phyloP scores from a whole-genome alignment of 2,888 invertebrate genomes.

The Limenitis camilla region DNA sequence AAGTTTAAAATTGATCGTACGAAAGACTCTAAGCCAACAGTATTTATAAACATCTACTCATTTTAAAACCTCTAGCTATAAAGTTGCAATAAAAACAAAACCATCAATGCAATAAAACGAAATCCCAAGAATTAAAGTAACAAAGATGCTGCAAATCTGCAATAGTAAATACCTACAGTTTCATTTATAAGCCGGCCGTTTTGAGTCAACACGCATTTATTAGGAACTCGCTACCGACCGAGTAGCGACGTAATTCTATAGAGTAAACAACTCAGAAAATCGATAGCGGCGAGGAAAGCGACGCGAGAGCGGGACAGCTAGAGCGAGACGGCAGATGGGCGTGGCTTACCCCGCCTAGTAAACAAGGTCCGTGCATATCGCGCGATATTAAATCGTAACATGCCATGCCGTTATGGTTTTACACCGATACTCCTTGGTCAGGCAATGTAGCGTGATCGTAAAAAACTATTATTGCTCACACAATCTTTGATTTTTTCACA shows the following conservation, averaged over 20 bases:
- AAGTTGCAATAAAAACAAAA: not conserved
- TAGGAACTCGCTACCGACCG: conserved; percentile 17
- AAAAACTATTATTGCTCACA: conserved; percentile 11
- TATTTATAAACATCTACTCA: not conserved
- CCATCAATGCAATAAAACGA: not conserved
- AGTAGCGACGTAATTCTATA: conserved; percentile 48
- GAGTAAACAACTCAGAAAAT: conserved; percentile 51
- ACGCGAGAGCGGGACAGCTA: conserved; percentile 42
- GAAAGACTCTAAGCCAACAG: no score
- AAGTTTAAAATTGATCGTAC: no score
- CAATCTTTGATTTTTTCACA: conserved; percentile 10
- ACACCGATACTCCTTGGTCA: conserved; percentile 16
- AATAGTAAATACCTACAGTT: conserved; percentile 26
- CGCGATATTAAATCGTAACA: conserved; percentile 22
- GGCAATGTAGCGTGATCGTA: conserved; percentile 20
- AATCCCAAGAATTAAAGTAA: not conserved
- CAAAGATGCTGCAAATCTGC: conserved; percentile 16
- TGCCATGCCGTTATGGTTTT: conserved; percentile 14
- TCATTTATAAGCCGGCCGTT: conserved; percentile 40
- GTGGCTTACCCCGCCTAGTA: conserved; percentile 53
- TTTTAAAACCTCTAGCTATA: not conserved
- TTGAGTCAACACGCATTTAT: conserved; percentile 46
- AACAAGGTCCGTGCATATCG: conserved; percentile 28
- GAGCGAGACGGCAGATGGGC: conserved; percentile 43
- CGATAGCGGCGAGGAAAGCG: conserved; percentile 32